These are phyloP conservation scores for Volucella inanis DNA, from an alignment of 2,888 invertebrate species.

Conservation along the genomic window DNA sequence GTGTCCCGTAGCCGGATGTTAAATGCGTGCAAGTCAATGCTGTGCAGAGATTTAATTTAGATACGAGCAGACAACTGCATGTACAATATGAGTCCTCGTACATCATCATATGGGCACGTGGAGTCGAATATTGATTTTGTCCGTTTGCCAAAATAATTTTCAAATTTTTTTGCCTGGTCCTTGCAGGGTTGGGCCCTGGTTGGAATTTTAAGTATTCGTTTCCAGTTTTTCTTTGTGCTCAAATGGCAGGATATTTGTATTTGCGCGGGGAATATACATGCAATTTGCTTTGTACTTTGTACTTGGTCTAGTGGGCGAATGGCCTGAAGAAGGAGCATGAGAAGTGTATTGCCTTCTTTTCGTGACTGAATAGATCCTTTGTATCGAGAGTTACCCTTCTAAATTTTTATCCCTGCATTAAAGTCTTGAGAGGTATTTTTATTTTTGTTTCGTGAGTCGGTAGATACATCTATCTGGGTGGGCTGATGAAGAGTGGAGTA, in stretches of 20 bases:
- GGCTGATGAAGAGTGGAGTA: not conserved
- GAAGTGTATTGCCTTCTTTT: conserved; percentile 28
- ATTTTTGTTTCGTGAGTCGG: conserved; percentile 7
- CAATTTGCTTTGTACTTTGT: conserved; percentile 55
- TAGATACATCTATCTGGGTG: not conserved
- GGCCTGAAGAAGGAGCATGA: conserved; percentile 9
- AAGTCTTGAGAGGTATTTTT: conserved; percentile 16
- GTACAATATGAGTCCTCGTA: conserved; percentile 9
- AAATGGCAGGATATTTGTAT: conserved; percentile 44
- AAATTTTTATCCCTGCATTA: conserved; percentile 24
- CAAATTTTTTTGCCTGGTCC: conserved; percentile 1
- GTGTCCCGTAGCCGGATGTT: conserved; percentile 62
- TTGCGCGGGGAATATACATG: conserved; percentile 40
- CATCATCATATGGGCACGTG: conserved; percentile 57
- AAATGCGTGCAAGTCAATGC: conserved; percentile 66
- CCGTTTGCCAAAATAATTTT: conserved; percentile 70
- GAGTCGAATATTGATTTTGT: conserved; percentile 71
- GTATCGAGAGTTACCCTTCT: conserved; percentile 53
- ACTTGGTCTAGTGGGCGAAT: conserved; percentile 10
- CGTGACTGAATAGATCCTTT: conserved; percentile 58
- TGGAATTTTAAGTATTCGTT: conserved; percentile 63
- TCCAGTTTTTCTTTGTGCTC: conserved; percentile 27
- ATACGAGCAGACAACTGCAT: conserved; percentile 69
- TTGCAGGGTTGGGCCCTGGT: conserved; percentile 8
- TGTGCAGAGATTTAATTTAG: conserved; percentile 72